Evolutionary conservation across 2,888 invertebrate species (phyloP).

Genomic region (Drosophila borealis): DNA sequence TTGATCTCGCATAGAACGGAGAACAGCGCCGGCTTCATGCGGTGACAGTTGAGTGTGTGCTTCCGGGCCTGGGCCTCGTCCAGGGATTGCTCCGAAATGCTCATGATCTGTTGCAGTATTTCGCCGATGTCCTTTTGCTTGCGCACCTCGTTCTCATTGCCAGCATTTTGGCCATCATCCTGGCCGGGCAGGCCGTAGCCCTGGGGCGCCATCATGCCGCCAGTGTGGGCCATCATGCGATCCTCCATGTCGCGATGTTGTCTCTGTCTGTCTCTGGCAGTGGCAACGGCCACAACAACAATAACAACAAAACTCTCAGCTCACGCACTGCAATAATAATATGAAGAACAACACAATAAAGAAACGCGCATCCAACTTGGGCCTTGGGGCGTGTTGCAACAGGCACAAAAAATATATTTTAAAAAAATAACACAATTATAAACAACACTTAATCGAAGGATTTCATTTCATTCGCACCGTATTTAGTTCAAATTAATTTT

Average conservation of each 20-base stretch:
- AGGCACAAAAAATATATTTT: conserved; percentile 13
- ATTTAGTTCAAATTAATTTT: neutral
- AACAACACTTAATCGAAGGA: neutral
- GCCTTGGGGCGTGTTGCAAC: conserved; percentile 25
- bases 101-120: conserved; percentile 99
- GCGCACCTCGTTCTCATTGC: conserved; percentile 92
- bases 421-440: neutral
- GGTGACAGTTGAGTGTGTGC: conserved; percentile 98
- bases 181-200: conserved; percentile 90
- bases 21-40: conserved; percentile 99
- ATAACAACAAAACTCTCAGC: conserved; percentile 15
- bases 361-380: conserved; percentile 6
- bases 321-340: conserved; percentile 20
- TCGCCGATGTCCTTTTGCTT: conserved; percentile 99
- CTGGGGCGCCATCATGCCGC: conserved; percentile 93
- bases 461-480: conserved; percentile 5
- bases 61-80: conserved; percentile 99
- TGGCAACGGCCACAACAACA: conserved; percentile 27
- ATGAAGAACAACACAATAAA: conserved; percentile 10
- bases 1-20: conserved; percentile 99
- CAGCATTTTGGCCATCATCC: conserved; percentile 90
- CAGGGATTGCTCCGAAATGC: conserved; percentile 98
- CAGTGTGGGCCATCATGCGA: conserved; percentile 92
- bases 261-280: neutral
- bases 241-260: conserved; percentile 88